A percentile compares a stretch with the other conserved stretches of the same genome.
Conservation (phyloP, 2,888 invertebrate species). For the Agrochola circellaris region DNA sequence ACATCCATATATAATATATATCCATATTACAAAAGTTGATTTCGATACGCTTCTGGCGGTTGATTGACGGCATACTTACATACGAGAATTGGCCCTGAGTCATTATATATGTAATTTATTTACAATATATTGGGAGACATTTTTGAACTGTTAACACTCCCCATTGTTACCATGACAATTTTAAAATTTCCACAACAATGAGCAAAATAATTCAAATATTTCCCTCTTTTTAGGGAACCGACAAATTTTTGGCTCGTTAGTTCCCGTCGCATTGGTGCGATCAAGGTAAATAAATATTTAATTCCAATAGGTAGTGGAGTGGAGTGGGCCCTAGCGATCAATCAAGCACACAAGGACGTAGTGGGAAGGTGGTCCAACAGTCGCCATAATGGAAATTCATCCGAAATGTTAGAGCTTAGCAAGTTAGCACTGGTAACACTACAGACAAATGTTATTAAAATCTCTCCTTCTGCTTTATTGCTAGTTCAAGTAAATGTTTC, state of each 20-base stretch:
- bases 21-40: background rate
- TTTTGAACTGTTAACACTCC: conserved; percentile 25
- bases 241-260: background rate
- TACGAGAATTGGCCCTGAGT: too few relatives aligned
- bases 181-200: background rate
- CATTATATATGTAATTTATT: background rate
- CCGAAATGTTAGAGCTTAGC: background rate
- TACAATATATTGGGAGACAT: background rate
- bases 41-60: background rate
- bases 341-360: background rate
- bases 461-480: too few relatives aligned
- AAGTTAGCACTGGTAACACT: too few relatives aligned
- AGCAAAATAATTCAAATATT: background rate
- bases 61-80: background rate
- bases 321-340: background rate
- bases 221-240: background rate
- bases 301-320: background rate
- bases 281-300: background rate
- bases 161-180: conserved; percentile 7
- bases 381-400: background rate
- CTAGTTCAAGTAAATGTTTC: too few relatives aligned
- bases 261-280: background rate
- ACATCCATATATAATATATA: too few relatives aligned
- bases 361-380: background rate
- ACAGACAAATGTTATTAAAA: too few relatives aligned